Conservation (phyloP, 2,113 vertebrate species). For the Pelvicachromis taeniatus region DNA sequence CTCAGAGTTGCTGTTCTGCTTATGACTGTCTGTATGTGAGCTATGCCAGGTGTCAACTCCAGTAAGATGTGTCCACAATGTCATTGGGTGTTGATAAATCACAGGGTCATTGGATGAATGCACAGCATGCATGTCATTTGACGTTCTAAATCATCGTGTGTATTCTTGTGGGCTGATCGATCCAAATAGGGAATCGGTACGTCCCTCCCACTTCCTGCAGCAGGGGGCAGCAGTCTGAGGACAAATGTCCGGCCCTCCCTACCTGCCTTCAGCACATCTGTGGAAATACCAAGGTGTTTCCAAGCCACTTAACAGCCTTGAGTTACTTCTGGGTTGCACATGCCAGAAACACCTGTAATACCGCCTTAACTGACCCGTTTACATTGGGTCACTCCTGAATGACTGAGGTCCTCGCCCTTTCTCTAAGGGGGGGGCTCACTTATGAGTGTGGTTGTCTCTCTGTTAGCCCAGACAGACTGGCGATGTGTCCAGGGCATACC, state of each 20-base stretch:
- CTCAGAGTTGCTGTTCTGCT: not conserved
- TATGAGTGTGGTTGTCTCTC: not conserved
- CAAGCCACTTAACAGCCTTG: accelerated
- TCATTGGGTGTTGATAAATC: not conserved
- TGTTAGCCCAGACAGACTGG: not conserved
- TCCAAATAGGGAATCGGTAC: not conserved
- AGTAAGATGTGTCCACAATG: not conserved
- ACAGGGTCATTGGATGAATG: not conserved
- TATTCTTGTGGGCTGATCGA: not conserved
- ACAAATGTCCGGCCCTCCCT: accelerated
- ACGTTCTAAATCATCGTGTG: not conserved
- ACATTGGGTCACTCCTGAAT: not conserved
- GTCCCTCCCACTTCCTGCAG: not conserved
- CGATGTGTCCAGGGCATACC: not conserved
- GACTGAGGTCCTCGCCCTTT: not conserved
- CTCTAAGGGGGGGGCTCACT: accelerated
- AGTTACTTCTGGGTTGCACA: not conserved
- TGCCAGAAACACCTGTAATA: not conserved
- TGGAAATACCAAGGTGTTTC: not conserved
- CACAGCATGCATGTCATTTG: not conserved
- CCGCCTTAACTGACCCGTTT: not conserved
- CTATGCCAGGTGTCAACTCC: not conserved
- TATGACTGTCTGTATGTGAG: not conserved
- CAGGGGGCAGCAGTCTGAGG: not conserved
- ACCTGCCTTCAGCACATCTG: not conserved